Conservation (phyloP, 2,888 invertebrate genomes). For the Thera obeliscata region DNA sequence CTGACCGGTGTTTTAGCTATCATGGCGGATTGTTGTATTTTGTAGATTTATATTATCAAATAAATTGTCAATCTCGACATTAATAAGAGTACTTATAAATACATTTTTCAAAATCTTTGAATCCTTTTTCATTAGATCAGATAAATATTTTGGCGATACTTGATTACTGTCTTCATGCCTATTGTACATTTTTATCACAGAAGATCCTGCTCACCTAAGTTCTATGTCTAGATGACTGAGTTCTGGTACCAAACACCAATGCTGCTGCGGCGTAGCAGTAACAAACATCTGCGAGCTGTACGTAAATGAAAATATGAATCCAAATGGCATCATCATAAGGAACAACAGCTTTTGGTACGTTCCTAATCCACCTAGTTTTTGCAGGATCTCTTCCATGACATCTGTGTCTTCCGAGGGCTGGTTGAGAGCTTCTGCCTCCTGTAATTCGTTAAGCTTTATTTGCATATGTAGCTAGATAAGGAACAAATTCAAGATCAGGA, state of each 20-base stretch:
- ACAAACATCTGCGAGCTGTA: constrained; percentile 64
- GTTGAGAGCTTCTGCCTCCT: constrained; percentile 27
- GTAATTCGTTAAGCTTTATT: neutral
- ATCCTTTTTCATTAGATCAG: too few relatives aligned
- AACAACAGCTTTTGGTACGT: constrained; percentile 48
- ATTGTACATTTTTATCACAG: too few relatives aligned
- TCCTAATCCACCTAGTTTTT: constrained; percentile 51
- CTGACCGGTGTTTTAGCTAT: too few relatives aligned
- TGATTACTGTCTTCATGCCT: too few relatives aligned
- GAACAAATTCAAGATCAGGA: neutral
- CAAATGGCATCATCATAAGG: constrained; percentile 54
- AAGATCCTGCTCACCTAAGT: constrained; percentile 45
- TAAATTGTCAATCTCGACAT: too few relatives aligned
- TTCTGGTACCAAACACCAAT: constrained; percentile 64
- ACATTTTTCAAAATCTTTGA: too few relatives aligned
- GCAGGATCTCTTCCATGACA: constrained; percentile 47
- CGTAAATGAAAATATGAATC: constrained; percentile 53
- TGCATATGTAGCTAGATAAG: neutral
- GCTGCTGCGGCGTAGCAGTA: constrained; percentile 58
- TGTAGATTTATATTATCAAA: too few relatives aligned
- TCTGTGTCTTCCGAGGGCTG: constrained; percentile 25
- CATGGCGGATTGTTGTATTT: too few relatives aligned
- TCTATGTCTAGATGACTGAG: constrained; percentile 51
- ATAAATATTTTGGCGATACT: too few relatives aligned
- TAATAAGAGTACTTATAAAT: too few relatives aligned